A percentile compares a stretch with the other conserved stretches of the same genome.
These are phyloP conservation scores for Ptychoptera albimana DNA, from an alignment of 2,888 invertebrate genomes.

Conservation along the genomic window DNA sequence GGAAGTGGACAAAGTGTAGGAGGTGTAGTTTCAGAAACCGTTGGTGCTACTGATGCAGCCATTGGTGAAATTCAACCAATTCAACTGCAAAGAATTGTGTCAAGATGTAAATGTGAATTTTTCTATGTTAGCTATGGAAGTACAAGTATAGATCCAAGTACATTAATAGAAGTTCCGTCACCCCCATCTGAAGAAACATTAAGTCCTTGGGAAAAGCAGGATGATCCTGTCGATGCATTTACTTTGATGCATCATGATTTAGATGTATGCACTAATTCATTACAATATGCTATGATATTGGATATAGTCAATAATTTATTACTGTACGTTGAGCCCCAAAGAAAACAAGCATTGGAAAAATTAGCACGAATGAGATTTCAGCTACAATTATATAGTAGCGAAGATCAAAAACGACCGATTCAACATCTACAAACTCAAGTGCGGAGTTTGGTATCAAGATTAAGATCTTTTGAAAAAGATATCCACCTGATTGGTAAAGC, in stretches of 20 bases:
- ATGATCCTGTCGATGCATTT: slow-evolving; percentile 89
- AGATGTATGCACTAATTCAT: slow-evolving; percentile 91
- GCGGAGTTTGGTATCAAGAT: slow-evolving; percentile 54
- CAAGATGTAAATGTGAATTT: slow-evolving; percentile 94
- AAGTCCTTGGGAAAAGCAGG: slow-evolving; percentile 63
- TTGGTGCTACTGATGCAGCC: slow-evolving; percentile 60
- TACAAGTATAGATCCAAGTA: slow-evolving; percentile 33
- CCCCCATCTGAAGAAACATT: slow-evolving; percentile 52
- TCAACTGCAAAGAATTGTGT: slow-evolving; percentile 90
- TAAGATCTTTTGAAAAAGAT: slow-evolving; percentile 76
- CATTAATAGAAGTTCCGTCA: slow-evolving; percentile 47
- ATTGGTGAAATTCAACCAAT: slow-evolving; percentile 38
- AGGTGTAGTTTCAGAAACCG: slow-evolving; percentile 84
- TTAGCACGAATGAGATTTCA: slow-evolving; percentile 88
- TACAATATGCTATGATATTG: slow-evolving; percentile 90
- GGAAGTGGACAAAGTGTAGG: slow-evolving; percentile 94
- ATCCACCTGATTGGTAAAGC: slow-evolving; percentile 74
- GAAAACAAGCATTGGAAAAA: slow-evolving; percentile 74
- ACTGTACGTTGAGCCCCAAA: slow-evolving; percentile 88
- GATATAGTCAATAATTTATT: slow-evolving; percentile 96
- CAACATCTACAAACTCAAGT: slow-evolving; percentile 78
- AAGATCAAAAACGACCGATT: slow-evolving; percentile 84
- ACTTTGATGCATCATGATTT: slow-evolving; percentile 97
- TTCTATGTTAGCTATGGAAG: slow-evolving; percentile 92
- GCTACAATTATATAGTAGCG: slow-evolving; percentile 75